phyloP scores from a whole-genome alignment of 2,888 invertebrate genomes.

The Lomographa bimaculata region DNA sequence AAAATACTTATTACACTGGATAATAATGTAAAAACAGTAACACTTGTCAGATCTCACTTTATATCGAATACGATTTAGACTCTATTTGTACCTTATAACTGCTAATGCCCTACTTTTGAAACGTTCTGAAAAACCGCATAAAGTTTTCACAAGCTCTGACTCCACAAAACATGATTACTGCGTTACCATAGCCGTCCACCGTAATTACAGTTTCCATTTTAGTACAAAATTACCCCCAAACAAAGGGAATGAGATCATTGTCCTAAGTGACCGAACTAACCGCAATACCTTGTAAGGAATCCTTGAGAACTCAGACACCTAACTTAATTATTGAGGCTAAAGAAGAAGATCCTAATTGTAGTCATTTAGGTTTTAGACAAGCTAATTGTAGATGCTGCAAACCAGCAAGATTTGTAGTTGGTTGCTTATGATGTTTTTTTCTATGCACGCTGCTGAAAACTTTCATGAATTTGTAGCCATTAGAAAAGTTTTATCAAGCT shows the following conservation, averaged over 20 bases:
- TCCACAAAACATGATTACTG: conserved; percentile 29
- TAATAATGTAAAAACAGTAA: too few relatives aligned
- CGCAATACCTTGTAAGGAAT: conserved; percentile 57
- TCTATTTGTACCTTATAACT: too few relatives aligned
- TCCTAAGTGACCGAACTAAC: conserved; percentile 44
- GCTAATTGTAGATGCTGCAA: conserved; percentile 10
- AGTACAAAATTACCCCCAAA: conserved; percentile 51
- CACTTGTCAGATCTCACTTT: too few relatives aligned
- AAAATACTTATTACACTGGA: too few relatives aligned
- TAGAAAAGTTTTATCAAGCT: too few relatives aligned
- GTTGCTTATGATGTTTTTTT: too few relatives aligned
- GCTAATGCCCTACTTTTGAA: too few relatives aligned
- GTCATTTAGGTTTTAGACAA: conserved; percentile 16
- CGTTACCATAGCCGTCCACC: conserved; percentile 36
- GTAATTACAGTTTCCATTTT: conserved; percentile 44
- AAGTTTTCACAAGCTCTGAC: not conserved
- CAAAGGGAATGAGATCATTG: conserved; percentile 59
- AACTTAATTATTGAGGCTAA: conserved; percentile 23
- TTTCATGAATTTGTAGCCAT: too few relatives aligned
- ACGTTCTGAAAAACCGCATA: too few relatives aligned
- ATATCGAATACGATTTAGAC: too few relatives aligned
- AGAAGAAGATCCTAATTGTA: conserved; percentile 19
- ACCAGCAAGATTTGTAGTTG: too few relatives aligned
- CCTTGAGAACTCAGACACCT: conserved; percentile 41
- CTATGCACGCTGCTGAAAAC: too few relatives aligned